Conservation (phyloP, 2,797 vertebrate genomes). For the Cuculus canorus region DNA sequence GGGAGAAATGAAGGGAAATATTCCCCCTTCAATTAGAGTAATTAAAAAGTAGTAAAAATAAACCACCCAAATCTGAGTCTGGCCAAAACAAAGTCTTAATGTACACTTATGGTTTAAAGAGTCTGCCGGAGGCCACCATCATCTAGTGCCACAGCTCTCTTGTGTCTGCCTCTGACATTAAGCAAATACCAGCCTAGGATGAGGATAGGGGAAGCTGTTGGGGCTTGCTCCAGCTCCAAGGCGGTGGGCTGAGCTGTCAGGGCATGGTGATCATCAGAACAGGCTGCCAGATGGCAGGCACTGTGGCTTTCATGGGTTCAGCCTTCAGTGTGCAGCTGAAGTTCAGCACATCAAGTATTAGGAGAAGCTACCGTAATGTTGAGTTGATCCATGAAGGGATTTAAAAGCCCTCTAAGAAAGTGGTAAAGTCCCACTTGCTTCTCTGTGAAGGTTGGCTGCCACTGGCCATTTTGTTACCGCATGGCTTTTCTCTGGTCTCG, state of each 20-base stretch:
- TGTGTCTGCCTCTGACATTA: neutral
- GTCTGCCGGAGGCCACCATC: slow-evolving; percentile 41
- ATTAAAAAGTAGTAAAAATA: slow-evolving; percentile 76
- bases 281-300: neutral
- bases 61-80: slow-evolving; percentile 58
- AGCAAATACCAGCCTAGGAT: neutral
- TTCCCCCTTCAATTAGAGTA: slow-evolving; percentile 70
- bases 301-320: neutral
- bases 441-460: neutral
- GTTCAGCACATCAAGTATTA: neutral
- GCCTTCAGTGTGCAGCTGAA: neutral
- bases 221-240: neutral
- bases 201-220: neutral
- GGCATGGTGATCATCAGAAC: fast-evolving
- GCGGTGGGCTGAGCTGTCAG: neutral
- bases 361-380: neutral
- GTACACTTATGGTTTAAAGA: slow-evolving; percentile 59
- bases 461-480: fast-evolving
- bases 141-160: slow-evolving; percentile 30
- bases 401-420: neutral
- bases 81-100: slow-evolving; percentile 67
- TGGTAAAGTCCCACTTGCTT: fast-evolving
- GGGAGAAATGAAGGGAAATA: slow-evolving; percentile 62
- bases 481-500: neutral
- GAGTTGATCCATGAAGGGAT: neutral